These are phyloP conservation scores for Macaria notata DNA, from an alignment of 2,888 invertebrate genomes.

Conservation along the genomic window DNA sequence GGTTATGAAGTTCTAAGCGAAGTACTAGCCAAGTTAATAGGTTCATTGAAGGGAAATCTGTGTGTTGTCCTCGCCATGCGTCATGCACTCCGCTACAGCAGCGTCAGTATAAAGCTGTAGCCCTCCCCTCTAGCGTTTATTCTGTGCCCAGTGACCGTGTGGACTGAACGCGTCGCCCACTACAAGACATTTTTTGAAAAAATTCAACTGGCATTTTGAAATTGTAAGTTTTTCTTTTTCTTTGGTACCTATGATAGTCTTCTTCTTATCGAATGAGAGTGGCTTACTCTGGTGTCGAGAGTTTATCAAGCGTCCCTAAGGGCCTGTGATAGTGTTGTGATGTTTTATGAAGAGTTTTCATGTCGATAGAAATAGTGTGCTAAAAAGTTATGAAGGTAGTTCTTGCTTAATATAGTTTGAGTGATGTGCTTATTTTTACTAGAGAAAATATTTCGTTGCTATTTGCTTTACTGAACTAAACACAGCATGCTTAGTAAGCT, in stretches of 20 bases:
- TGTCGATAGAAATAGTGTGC: no score
- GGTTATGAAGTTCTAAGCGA: no score
- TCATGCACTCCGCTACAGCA: conserved; percentile 38
- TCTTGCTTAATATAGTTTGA: no score
- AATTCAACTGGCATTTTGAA: conserved; percentile 38
- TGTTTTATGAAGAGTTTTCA: not conserved
- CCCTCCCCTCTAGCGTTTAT: conserved; percentile 56
- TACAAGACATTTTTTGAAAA: conserved; percentile 40
- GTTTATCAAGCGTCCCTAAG: no score
- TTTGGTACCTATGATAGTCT: conserved; percentile 3
- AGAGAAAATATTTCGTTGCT: no score
- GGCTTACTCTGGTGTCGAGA: no score
- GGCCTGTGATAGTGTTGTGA: conserved; percentile 14
- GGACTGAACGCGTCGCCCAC: conserved; percentile 38
- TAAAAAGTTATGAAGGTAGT: no score
- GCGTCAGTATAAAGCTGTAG: conserved; percentile 50
- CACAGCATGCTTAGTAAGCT: no score
- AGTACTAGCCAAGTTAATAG: not conserved
- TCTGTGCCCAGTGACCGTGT: conserved; percentile 43
- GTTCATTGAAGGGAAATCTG: conserved; percentile 30
- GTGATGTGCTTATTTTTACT: no score
- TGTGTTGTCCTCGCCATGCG: conserved; percentile 44
- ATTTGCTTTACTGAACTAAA: no score
- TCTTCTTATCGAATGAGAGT: no score
- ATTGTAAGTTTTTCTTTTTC: conserved; percentile 45